A percentile compares a stretch with the other conserved stretches of the same genome.
Conservation (phyloP, 2,113 vertebrate genomes). For the Channa argus region DNA sequence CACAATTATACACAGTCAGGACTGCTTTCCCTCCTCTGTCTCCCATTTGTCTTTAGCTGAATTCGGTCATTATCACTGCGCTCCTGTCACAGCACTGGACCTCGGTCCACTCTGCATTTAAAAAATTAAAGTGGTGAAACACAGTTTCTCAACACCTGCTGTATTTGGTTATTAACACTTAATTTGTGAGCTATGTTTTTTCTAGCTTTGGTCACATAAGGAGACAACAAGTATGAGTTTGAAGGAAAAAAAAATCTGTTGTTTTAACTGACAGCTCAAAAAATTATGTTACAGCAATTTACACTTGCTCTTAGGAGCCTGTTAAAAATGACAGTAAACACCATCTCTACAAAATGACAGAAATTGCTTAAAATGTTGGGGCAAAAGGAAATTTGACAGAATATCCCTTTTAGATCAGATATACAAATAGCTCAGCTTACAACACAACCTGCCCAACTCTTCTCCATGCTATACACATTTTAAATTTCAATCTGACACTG, state of each 20-base stretch:
- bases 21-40: conserved; percentile 20
- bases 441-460: conserved; percentile 24
- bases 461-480: conserved; percentile 15
- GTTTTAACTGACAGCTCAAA: conserved; percentile 54
- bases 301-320: conserved; percentile 56
- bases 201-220: conserved; percentile 46
- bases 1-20: conserved; percentile 52
- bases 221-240: conserved; percentile 32
- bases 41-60: conserved; percentile 23
- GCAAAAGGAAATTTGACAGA: conserved; percentile 38
- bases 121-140: conserved; percentile 22
- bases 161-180: conserved; percentile 49
- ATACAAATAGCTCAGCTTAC: conserved; percentile 39
- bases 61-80: conserved; percentile 13
- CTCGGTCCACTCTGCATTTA: conserved; percentile 28
- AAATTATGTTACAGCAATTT: conserved; percentile 71
- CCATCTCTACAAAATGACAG: conserved; percentile 50
- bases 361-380: conserved; percentile 15
- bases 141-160: background rate
- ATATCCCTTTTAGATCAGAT: conserved; percentile 28
- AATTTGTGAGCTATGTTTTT: conserved; percentile 12
- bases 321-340: conserved; percentile 44
- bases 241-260: conserved; percentile 15
- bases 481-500: conserved; percentile 25
- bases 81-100: conserved; percentile 27